These are phyloP conservation scores for Meandrina meandrites DNA, from an alignment of 92 coral and sea anemone genomes.

Conservation along the genomic window DNA sequence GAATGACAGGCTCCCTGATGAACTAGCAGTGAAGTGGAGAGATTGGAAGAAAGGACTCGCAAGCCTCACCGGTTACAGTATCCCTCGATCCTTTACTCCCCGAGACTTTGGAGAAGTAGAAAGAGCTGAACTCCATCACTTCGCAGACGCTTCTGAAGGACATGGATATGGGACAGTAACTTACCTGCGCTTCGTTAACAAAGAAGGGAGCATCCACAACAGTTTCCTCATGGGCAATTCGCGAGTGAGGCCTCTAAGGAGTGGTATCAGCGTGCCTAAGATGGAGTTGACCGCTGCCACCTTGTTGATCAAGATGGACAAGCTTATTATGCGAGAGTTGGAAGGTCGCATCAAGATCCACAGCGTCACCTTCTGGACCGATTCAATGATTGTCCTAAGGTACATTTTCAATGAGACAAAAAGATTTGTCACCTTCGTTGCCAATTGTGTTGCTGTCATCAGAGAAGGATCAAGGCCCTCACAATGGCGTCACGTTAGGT, in stretches of 20 bases:
- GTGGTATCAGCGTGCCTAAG: constrained; percentile 54
- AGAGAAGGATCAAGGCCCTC: constrained; percentile 56
- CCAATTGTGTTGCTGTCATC: constrained; percentile 66
- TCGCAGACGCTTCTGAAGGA: constrained; percentile 47
- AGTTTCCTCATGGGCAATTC: constrained; percentile 49
- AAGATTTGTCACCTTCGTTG: constrained; percentile 55
- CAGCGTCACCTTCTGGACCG: too few species aligned
- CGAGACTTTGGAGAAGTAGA: constrained; percentile 47
- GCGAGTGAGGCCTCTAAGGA: constrained; percentile 46
- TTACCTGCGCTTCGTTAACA: constrained; percentile 43
- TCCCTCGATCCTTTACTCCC: constrained; percentile 44
- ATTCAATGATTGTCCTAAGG: constrained; percentile 26
- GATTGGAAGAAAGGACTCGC: constrained; percentile 53
- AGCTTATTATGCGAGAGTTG: constrained; percentile 42
- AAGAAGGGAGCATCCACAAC: constrained; percentile 39
- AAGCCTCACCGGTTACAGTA: constrained; percentile 31
- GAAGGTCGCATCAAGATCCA: constrained; percentile 40
- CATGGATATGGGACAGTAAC: constrained; percentile 49
- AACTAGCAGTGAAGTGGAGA: constrained; percentile 44
- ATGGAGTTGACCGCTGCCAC: constrained; percentile 39
- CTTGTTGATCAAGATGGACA: constrained; percentile 46
- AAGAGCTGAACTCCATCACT: constrained; percentile 39
- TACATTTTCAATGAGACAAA: constrained; percentile 57
- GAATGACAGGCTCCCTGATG: constrained; percentile 44
- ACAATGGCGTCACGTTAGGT: constrained; percentile 73